Evolutionary conservation across 2,797 vertebrate species (phyloP), one percentile per base, ranked within the genome.

Genomic region (Enteromius treurensis): DNA sequence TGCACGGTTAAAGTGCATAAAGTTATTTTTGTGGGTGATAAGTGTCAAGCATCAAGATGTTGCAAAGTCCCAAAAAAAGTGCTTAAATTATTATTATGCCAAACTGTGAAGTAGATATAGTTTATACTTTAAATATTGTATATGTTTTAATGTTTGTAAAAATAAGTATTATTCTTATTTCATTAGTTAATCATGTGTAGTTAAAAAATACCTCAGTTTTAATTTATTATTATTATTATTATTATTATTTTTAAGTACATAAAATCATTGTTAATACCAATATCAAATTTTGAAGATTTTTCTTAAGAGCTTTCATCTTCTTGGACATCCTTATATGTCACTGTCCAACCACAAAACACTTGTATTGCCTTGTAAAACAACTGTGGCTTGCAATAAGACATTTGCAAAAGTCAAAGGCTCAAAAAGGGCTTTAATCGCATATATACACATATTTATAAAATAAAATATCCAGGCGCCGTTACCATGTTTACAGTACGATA

Each of bases 361-460:
- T 15, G 58, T 62, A 62, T 2, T 64, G 34, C 34, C 34, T 37
- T 37, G 14, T 32, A 32, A 17, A 32, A 64, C 4, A 23, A 14
- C 1, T 1, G 11, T 62, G 29, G 14, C 58, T 29, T 3, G 26
- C 26, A 62, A 62, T 29, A 60, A 60, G 17, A 40, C 23, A 55
- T 21, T 34, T 32, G 60, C 55, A 42, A 65, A 45, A 21, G 71
- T 65, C 65, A 85, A 49, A 85, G 51, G 51, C 23, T 91, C 62
- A 86, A 90, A 91, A 92, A 85, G 86, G 76, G 55, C 83, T 88
- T 91, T 92, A 92, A 89, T 90, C 90, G 84, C 85, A 77, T 83
- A 88, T 86, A 90, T 89, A 92, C 90, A 90, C 74, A 89, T 81
- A 77, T 68, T 68, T 82, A 82, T 53, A 81, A 87, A 86, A 74